A percentile compares a stretch with the other conserved stretches of the same genome.
Conservation (phyloP, 2,888 invertebrate genomes). For the Agrotis puta region DNA sequence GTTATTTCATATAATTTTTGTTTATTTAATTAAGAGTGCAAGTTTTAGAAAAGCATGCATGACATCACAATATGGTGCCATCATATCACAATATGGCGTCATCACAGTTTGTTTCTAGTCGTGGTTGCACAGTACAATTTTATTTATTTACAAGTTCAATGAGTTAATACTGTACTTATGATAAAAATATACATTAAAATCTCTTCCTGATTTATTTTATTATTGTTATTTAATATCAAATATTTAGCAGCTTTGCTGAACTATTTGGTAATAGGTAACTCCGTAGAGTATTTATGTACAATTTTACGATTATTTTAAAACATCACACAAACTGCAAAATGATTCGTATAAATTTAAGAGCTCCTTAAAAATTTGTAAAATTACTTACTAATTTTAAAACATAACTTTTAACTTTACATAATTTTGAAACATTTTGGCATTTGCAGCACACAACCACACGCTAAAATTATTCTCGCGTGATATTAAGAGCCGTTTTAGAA, state of each 20-base stretch:
- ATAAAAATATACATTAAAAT: slow-evolving; percentile 18
- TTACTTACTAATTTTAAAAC: too few relatives aligned
- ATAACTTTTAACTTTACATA: too few relatives aligned
- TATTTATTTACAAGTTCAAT: slow-evolving; percentile 34
- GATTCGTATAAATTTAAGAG: slow-evolving; percentile 13
- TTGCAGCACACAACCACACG: not conserved
- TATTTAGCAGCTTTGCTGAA: slow-evolving; percentile 42
- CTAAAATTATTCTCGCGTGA: not conserved
- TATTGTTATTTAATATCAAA: slow-evolving; percentile 30
- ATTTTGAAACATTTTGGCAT: not conserved
- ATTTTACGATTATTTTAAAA: slow-evolving; percentile 24
- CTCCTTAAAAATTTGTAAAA: not conserved
- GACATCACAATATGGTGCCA: too few relatives aligned
- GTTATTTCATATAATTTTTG: too few relatives aligned
- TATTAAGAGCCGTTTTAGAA: not conserved
- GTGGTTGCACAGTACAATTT: not conserved
- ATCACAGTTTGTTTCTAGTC: too few relatives aligned
- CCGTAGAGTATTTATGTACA: slow-evolving; percentile 28
- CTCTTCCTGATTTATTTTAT: slow-evolving; percentile 10
- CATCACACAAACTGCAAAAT: not conserved
- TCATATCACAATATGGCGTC: too few relatives aligned
- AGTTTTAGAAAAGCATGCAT: too few relatives aligned
- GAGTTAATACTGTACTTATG: slow-evolving; percentile 46
- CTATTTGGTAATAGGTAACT: slow-evolving; percentile 29
- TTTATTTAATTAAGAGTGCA: too few relatives aligned